phyloP scores from a whole-genome alignment of 2,113 vertebrate species.

The Bambusicola thoracicus region DNA sequence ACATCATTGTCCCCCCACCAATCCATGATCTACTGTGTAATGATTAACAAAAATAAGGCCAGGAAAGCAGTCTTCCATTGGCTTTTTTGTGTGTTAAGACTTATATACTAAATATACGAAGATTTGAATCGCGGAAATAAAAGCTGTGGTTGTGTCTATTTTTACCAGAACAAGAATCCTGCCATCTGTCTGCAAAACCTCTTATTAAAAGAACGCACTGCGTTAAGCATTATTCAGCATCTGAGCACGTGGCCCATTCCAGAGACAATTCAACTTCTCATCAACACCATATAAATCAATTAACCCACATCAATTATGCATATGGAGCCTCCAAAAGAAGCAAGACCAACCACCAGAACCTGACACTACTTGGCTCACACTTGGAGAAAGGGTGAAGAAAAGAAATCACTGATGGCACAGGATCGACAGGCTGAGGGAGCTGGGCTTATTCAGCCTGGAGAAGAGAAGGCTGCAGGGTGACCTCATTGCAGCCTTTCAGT shows the following conservation, averaged over 20 bases:
- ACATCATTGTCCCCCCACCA: background rate
- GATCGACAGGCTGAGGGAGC: too few species aligned
- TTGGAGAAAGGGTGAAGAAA: background rate
- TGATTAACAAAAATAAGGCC: background rate
- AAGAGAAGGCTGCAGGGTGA: too few species aligned
- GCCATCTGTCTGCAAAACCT: slow-evolving; percentile 31
- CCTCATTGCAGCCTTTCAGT: too few species aligned
- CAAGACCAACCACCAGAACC: background rate
- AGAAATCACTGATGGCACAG: background rate
- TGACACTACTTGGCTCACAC: background rate
- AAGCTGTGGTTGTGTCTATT: background rate
- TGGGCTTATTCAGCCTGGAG: too few species aligned
- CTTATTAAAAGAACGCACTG: background rate
- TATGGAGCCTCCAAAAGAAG: background rate
- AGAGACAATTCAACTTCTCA: background rate
- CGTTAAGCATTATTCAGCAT: background rate
- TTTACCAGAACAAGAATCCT: background rate
- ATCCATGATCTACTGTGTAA: fast-evolving
- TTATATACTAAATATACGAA: fast-evolving
- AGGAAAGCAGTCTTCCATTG: background rate
- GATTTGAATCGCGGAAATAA: background rate
- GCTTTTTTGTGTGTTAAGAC: background rate
- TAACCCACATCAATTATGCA: background rate
- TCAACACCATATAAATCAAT: background rate
- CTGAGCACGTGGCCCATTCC: background rate